These are phyloP conservation scores for Ornithoptera priamus DNA, from an alignment of 2,888 invertebrate species.

Conservation along the genomic window DNA sequence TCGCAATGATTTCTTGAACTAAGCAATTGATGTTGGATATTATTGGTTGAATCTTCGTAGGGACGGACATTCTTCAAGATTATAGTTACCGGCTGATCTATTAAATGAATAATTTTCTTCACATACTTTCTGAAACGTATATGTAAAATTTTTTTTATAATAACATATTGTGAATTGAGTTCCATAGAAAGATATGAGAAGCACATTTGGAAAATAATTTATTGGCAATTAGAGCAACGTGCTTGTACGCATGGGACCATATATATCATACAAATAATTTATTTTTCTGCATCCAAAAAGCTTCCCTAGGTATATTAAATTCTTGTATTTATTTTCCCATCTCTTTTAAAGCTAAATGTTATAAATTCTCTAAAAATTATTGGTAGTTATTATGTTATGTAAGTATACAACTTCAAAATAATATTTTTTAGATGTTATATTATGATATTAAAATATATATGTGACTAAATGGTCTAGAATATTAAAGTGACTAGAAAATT, in stretches of 20 bases:
- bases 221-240: conserved; percentile 1
- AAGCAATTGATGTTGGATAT: no score
- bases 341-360: background rate
- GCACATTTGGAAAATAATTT: background rate
- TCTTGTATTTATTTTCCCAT: background rate
- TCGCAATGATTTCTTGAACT: no score
- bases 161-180: background rate
- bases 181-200: background rate
- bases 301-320: background rate
- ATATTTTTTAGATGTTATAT: no score
- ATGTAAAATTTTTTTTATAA: background rate
- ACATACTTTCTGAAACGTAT: background rate
- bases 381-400: background rate
- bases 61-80: background rate
- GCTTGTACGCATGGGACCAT: background rate
- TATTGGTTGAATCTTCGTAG: no score
- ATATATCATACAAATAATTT: background rate
- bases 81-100: background rate
- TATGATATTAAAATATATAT: no score
- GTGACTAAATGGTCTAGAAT: background rate
- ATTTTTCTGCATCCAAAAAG: conserved; percentile 1
- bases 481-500: background rate
- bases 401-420: no score
- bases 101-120: background rate
- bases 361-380: background rate